phyloP scores from a whole-genome alignment of 2,888 invertebrate species.

The Agrenia bidenticulata region DNA sequence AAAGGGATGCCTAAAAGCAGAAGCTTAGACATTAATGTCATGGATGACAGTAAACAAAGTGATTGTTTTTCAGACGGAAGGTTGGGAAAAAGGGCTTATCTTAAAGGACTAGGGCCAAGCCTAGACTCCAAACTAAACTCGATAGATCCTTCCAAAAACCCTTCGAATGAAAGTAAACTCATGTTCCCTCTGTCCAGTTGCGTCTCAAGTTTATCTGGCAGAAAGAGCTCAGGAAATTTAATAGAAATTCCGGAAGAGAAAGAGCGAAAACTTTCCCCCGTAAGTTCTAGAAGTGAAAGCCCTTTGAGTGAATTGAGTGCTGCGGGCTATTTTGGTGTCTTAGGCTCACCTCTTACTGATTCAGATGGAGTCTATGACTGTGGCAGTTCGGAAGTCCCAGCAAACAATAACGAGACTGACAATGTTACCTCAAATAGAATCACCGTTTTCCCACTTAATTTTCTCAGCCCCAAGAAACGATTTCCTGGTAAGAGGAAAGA shows the following conservation, averaged over 20 bases:
- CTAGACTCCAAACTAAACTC: conserved; percentile 53
- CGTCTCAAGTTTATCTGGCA: conserved; percentile 23
- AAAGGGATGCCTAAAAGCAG: conserved; percentile 58
- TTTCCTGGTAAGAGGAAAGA: conserved; percentile 63
- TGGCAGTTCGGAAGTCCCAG: conserved; percentile 67
- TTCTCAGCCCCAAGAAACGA: conserved; percentile 66
- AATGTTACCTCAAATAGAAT: background rate
- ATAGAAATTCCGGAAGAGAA: conserved; percentile 43
- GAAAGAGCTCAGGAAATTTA: conserved; percentile 32
- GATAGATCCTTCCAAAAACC: conserved; percentile 32
- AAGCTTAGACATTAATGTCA: conserved; percentile 60
- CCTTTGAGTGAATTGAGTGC: conserved; percentile 69
- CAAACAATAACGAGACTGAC: conserved; percentile 31
- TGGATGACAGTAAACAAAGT: background rate
- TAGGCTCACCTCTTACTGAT: conserved; percentile 70
- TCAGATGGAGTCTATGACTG: conserved; percentile 79
- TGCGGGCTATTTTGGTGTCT: conserved; percentile 55
- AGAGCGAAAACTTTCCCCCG: conserved; percentile 66
- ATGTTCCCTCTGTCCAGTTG: conserved; percentile 30
- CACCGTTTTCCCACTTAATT: conserved; percentile 38
- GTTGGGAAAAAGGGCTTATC: conserved; percentile 26
- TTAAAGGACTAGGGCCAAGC: conserved; percentile 51
- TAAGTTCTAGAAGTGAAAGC: conserved; percentile 76
- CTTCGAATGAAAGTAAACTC: conserved; percentile 36
- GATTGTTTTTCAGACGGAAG: conserved; percentile 2